phyloP scores from a whole-genome alignment of 1,140 invertebrate species.

The Drosophila fuyamai region DNA sequence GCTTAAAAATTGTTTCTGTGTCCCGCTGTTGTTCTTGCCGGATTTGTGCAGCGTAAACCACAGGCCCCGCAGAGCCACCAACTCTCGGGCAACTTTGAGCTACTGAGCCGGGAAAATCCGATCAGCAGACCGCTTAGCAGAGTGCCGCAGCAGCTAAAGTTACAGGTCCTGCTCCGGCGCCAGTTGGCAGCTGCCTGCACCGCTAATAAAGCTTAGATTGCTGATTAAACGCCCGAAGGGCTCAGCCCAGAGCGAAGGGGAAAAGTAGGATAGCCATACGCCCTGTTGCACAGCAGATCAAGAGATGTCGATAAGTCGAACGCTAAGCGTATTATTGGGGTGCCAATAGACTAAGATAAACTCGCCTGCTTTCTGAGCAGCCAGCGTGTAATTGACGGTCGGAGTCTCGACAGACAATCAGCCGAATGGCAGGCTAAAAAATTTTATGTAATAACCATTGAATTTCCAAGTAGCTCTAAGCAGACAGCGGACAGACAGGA shows the following conservation, averaged over 20 bases:
- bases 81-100: slow-evolving; percentile 44
- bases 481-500: slow-evolving; percentile 35
- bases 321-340: slow-evolving; percentile 73
- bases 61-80: slow-evolving; percentile 8
- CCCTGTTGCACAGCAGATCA: slow-evolving; percentile 61
- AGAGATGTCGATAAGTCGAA: slow-evolving; percentile 71
- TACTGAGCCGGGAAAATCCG: slow-evolving; percentile 72
- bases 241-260: slow-evolving; percentile 9
- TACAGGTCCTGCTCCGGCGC: slow-evolving; percentile 20
- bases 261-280: slow-evolving; percentile 62
- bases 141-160: slow-evolving; percentile 58
- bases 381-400: slow-evolving; percentile 40
- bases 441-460: slow-evolving; percentile 83
- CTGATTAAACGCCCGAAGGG: slow-evolving; percentile 72
- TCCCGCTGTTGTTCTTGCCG: slow-evolving; percentile 11
- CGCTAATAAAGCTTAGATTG: slow-evolving; percentile 82
- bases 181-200: slow-evolving; percentile 57
- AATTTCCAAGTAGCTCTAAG: slow-evolving; percentile 74
- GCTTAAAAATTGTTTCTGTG: slow-evolving; percentile 69
- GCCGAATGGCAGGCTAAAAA: slow-evolving; percentile 79
- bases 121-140: slow-evolving; percentile 63
- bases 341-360: slow-evolving; percentile 83
- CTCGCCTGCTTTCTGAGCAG: slow-evolving; percentile 27
- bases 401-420: slow-evolving; percentile 71
- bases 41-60: slow-evolving; percentile 22